These are phyloP conservation scores for Carlito syrichta DNA, from an alignment of 2,113 vertebrate genomes.

Conservation along the genomic window DNA sequence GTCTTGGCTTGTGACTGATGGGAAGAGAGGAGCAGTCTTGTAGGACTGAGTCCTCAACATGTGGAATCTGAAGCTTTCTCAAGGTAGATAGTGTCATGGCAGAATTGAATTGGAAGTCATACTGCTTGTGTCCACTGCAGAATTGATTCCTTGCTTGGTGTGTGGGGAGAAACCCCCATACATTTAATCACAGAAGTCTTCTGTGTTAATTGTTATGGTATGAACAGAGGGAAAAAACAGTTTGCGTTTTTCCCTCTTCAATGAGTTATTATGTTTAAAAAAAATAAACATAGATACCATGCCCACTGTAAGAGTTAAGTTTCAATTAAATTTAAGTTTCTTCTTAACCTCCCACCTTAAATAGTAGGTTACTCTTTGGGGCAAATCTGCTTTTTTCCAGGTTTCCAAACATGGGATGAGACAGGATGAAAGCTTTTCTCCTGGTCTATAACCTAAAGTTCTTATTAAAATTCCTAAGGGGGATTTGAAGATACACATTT, in stretches of 20 bases:
- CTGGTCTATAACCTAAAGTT: neutral
- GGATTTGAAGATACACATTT: neutral
- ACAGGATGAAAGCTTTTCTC: neutral
- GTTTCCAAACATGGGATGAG: neutral
- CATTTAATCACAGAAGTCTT: neutral
- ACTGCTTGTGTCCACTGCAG: neutral
- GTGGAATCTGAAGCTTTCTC: neutral
- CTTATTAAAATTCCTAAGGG: neutral
- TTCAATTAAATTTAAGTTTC: neutral
- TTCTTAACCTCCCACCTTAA: neutral
- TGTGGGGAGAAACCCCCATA: neutral
- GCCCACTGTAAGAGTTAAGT: neutral
- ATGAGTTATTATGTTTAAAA: neutral
- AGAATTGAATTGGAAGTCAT: neutral
- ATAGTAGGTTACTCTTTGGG: neutral
- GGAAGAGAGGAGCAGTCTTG: neutral
- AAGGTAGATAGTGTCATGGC: neutral
- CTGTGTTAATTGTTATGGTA: neutral
- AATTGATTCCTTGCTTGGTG: too few relatives aligned
- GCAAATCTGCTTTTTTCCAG: neutral
- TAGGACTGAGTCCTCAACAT: neutral
- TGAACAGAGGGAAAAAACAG: neutral
- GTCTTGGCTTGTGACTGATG: neutral
- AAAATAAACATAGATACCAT: neutral
- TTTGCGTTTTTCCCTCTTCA: too few relatives aligned